Evolutionary conservation across 2,113 vertebrate species (phyloP).

Genomic region (Amblyornis subalaris): DNA sequence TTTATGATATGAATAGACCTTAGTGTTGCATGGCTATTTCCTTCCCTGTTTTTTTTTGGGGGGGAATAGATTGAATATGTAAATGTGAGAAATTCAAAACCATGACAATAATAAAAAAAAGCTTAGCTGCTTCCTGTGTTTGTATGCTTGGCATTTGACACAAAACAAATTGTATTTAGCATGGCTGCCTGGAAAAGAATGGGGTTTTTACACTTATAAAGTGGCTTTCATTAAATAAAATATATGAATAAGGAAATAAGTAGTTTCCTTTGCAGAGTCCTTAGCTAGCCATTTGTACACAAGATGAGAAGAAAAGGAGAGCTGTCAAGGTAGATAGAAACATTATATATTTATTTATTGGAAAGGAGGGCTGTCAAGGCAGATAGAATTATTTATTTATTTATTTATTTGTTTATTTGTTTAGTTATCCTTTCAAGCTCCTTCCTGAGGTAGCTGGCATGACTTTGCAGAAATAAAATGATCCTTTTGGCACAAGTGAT

Average conservation of each 20-base stretch:
- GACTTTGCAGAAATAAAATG: background rate
- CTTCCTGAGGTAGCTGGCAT: background rate
- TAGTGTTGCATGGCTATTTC: background rate
- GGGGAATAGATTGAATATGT: background rate
- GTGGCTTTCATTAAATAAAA: background rate
- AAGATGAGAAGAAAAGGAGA: background rate
- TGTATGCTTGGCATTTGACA: background rate
- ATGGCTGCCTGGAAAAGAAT: background rate
- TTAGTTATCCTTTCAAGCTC: background rate
- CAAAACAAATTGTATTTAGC: background rate
- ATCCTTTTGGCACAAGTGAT: background rate
- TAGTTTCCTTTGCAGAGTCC: background rate
- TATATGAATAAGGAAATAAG: background rate
- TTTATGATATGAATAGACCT: background rate
- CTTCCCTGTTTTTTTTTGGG: background rate
- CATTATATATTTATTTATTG: background rate
- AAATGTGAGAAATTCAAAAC: background rate
- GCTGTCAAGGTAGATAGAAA: background rate
- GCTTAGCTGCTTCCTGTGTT: background rate
- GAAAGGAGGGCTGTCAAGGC: background rate
- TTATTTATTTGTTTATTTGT: background rate
- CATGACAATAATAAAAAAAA: background rate
- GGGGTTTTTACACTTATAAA: background rate
- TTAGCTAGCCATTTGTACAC: background rate
- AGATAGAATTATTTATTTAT: background rate